Percentiles rank a stretch among this genome's conserved stretches.
phyloP scores from a whole-genome alignment of 2,113 vertebrate genomes.

The Arizona elegans region DNA sequence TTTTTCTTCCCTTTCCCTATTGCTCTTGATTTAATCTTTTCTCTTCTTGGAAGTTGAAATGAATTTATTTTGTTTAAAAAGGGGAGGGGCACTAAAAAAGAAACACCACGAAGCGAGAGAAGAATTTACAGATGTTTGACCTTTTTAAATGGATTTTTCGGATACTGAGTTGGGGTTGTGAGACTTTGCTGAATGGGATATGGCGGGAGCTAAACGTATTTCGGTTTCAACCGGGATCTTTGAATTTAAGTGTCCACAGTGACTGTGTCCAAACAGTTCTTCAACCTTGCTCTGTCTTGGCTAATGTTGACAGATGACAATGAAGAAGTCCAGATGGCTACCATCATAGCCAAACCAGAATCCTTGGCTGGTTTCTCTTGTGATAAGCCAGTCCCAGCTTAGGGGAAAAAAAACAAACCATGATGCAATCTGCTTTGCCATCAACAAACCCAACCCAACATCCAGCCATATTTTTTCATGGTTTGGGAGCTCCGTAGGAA shows the following conservation, averaged over 20 bases:
- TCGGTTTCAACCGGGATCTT: neutral
- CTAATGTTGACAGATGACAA: neutral
- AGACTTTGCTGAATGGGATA: neutral
- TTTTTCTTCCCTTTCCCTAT: slow-evolving; percentile 44
- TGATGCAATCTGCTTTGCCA: neutral
- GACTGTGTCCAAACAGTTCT: neutral
- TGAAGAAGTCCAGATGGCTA: neutral
- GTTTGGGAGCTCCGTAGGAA: neutral
- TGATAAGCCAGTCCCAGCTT: neutral
- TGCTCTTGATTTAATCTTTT: slow-evolving; percentile 46
- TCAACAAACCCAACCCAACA: neutral
- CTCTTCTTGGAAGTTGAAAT: neutral
- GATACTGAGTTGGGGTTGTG: neutral
- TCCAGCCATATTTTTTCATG: neutral
- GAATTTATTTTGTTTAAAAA: slow-evolving; percentile 51
- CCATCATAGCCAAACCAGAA: neutral
- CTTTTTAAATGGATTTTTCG: neutral
- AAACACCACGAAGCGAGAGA: neutral
- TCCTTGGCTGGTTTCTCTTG: neutral
- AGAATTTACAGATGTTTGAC: neutral
- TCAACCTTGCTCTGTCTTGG: neutral
- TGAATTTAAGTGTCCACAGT: neutral
- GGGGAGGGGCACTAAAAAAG: slow-evolving; percentile 41
- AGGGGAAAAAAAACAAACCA: neutral
- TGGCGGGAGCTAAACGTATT: neutral